Conservation (phyloP, 2,888 invertebrate genomes). For the Lasioglossum vierecki region DNA sequence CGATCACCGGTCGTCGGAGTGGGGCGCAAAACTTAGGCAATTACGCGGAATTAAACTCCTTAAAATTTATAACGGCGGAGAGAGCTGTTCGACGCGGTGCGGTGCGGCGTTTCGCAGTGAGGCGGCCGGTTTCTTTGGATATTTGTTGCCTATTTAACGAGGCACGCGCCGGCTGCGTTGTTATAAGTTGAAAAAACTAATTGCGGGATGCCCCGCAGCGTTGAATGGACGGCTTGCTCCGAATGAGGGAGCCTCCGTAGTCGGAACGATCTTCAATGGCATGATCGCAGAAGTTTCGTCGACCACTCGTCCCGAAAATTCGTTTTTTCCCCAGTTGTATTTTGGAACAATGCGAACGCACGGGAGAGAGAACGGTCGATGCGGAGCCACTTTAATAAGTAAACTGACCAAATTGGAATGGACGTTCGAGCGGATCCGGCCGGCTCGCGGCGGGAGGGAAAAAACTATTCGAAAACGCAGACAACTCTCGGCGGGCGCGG, state of each 20-base stretch:
- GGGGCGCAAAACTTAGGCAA: slow-evolving; percentile 72
- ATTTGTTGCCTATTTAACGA: slow-evolving; percentile 28
- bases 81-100: slow-evolving; percentile 56
- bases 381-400: slow-evolving; percentile 24
- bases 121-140: background rate
- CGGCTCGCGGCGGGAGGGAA: background rate
- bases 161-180: background rate
- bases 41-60: slow-evolving; percentile 76
- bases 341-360: background rate
- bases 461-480: background rate
- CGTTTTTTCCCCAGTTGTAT: background rate
- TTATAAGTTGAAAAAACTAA: background rate
- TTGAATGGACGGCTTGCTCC: background rate
- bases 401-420: slow-evolving; percentile 11
- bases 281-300: background rate
- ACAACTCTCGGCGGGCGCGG: background rate
- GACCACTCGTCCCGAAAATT: background rate
- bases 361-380: background rate
- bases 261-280: background rate
- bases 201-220: background rate
- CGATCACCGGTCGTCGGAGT: slow-evolving; percentile 15
- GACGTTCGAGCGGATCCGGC: background rate
- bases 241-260: background rate
- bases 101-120: background rate
- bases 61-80: slow-evolving; percentile 73